Conservation (phyloP, 2,113 vertebrate species). For the Plotosus lineatus region DNA sequence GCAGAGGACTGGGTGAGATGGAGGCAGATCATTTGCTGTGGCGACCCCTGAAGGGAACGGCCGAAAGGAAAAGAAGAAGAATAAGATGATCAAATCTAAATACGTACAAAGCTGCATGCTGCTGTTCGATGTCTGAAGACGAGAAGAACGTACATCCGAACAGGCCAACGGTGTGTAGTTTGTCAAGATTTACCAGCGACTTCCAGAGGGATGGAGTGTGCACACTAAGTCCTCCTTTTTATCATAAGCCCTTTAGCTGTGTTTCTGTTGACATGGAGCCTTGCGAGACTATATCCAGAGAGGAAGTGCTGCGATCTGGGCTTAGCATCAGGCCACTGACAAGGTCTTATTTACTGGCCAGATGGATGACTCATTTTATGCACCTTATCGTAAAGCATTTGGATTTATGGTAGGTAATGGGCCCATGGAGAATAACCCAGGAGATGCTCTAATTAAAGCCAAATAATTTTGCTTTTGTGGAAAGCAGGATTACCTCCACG, state of each 20-base stretch:
- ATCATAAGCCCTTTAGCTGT: conserved; percentile 68
- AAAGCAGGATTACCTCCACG: conserved; percentile 46
- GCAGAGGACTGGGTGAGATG: too few relatives aligned
- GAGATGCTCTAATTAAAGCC: conserved; percentile 66
- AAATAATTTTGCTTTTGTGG: conserved; percentile 25
- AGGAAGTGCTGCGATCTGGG: conserved; percentile 58
- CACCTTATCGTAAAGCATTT: conserved; percentile 78
- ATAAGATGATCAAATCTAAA: neutral
- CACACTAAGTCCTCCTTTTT: conserved; percentile 61
- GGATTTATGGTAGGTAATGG: conserved; percentile 76
- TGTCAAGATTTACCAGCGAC: conserved; percentile 3
- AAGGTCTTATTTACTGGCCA: conserved; percentile 77
- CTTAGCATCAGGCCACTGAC: conserved; percentile 72
- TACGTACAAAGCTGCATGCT: neutral
- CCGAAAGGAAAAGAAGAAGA: too few relatives aligned
- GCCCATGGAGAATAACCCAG: conserved; percentile 69
- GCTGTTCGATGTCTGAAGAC: neutral
- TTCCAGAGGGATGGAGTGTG: conserved; percentile 63
- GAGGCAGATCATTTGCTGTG: too few relatives aligned
- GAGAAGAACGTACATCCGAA: neutral
- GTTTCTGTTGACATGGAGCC: conserved; percentile 67
- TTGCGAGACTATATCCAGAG: conserved; percentile 36
- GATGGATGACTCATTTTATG: conserved; percentile 79
- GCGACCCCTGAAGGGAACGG: too few relatives aligned
- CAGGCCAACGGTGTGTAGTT: neutral